Evolutionary conservation across 2,888 invertebrate genomes (phyloP).

Genomic region (Unio delphinus): DNA sequence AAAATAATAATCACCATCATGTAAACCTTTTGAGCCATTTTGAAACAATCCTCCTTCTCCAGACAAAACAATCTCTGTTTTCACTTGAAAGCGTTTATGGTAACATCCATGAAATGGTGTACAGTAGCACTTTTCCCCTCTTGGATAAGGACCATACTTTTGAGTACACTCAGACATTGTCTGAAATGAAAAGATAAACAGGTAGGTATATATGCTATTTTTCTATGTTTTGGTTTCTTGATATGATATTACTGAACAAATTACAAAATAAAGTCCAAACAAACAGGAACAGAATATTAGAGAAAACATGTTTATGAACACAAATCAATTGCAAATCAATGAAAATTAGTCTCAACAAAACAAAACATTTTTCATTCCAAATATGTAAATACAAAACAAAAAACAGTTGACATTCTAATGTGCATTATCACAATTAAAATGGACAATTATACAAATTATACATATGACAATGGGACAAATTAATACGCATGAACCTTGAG

Average conservation of each 20-base stretch:
- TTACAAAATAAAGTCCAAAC: background rate
- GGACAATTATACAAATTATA: too few relatives aligned
- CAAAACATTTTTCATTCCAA: too few relatives aligned
- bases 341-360: too few relatives aligned
- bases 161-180: constrained; percentile 8
- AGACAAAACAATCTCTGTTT: background rate
- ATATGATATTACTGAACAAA: background rate
- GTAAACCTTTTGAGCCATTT: background rate
- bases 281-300: background rate
- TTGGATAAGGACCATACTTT: constrained; percentile 15
- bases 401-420: too few relatives aligned
- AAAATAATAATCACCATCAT: constrained; percentile 3
- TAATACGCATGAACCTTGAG: too few relatives aligned
- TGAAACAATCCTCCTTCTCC: constrained; percentile 1
- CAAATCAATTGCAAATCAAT: too few relatives aligned
- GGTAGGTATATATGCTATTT: background rate
- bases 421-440: too few relatives aligned
- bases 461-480: too few relatives aligned
- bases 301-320: background rate
- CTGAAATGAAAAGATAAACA: background rate
- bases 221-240: background rate
- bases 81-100: constrained; percentile 5
- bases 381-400: too few relatives aligned
- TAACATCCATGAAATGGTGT: constrained; percentile 6
- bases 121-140: constrained; percentile 19